Conservation (phyloP, 2,888 invertebrate species). For the Autographa gamma region DNA sequence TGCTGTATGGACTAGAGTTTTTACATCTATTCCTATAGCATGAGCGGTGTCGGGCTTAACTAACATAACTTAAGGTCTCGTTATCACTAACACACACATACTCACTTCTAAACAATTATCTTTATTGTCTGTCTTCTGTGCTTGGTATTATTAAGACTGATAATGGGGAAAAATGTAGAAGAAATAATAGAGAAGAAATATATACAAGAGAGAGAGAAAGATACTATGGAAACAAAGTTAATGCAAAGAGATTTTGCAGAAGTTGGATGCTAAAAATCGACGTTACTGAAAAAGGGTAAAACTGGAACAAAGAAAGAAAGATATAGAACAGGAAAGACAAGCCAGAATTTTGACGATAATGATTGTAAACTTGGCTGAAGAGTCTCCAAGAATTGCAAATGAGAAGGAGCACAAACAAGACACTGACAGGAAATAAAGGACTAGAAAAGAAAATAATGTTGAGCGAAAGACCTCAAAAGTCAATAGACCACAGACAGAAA, state of each 20-base stretch:
- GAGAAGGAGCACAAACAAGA: neutral
- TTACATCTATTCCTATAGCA: constrained; percentile 23
- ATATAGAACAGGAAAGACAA: neutral
- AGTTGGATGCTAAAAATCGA: neutral
- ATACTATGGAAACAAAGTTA: neutral
- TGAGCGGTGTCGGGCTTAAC: constrained; percentile 46
- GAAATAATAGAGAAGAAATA: neutral
- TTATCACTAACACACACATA: constrained; percentile 65
- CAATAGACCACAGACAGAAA: constrained; percentile 5
- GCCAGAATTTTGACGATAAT: neutral
- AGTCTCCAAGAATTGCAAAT: neutral
- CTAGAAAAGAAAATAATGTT: neutral
- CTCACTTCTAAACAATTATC: constrained; percentile 52
- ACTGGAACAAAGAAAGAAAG: too few species aligned
- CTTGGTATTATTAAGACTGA: constrained; percentile 28
- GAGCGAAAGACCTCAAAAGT: neutral
- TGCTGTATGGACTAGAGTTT: constrained; percentile 32
- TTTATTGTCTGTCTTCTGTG: constrained; percentile 40
- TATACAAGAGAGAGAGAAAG: neutral
- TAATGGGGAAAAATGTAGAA: neutral
- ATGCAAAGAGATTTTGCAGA: neutral
- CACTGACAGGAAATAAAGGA: too few species aligned
- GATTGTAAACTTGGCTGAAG: neutral
- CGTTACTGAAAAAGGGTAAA: neutral
- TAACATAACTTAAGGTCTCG: constrained; percentile 61